These are phyloP conservation scores for Dicycla oo DNA, from an alignment of 2,888 invertebrate species.

Conservation along the genomic window DNA sequence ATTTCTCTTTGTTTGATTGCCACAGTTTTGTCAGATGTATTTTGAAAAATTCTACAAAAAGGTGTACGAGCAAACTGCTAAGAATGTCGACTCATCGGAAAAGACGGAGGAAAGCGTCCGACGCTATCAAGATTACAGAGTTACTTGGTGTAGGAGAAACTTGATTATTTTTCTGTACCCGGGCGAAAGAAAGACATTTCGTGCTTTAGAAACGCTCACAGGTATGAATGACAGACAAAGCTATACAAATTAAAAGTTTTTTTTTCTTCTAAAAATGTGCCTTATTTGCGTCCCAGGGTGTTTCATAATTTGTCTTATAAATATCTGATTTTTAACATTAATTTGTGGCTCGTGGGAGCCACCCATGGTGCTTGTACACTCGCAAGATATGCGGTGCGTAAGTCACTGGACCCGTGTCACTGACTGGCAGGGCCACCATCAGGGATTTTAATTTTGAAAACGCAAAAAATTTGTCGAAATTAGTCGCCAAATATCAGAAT, in stretches of 20 bases:
- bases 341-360: background rate
- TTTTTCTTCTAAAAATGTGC: background rate
- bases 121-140: background rate
- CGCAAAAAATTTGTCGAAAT: no score
- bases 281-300: background rate
- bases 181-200: no score
- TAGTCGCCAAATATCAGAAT: no score
- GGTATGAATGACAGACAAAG: background rate
- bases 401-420: background rate
- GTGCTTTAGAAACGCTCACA: background rate
- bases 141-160: background rate
- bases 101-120: background rate
- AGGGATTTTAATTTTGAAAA: no score
- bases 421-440: no score
- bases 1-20: constrained; percentile 21
- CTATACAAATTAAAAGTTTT: background rate
- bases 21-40: background rate
- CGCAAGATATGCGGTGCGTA: no score
- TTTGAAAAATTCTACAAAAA: constrained; percentile 28
- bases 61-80: constrained; percentile 5
- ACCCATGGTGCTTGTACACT: background rate
- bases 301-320: background rate
- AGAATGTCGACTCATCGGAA: constrained; percentile 19
- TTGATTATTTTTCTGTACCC: background rate
- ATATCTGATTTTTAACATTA: background rate